These are phyloP conservation scores for Guaruba guarouba DNA, from an alignment of 2,113 vertebrate genomes.

Conservation along the genomic window DNA sequence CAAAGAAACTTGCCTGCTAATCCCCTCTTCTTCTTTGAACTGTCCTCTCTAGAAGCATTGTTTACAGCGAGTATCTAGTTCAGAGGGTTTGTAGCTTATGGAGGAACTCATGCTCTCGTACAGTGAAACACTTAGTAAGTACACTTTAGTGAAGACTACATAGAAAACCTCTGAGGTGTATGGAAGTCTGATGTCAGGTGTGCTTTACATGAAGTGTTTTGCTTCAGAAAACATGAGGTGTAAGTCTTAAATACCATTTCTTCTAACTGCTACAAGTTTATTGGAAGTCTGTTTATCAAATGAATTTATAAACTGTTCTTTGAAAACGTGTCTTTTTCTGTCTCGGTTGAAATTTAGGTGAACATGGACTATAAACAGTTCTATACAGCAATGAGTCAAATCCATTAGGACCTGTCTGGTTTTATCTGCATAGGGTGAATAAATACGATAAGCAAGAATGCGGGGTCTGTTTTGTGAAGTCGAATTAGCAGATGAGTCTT, in stretches of 20 bases:
- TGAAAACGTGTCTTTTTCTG: neutral
- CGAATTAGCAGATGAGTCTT: neutral
- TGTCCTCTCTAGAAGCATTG: slow-evolving; percentile 53
- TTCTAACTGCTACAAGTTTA: slow-evolving; percentile 29
- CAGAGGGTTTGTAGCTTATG: slow-evolving; percentile 23
- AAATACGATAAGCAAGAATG: slow-evolving; percentile 3
- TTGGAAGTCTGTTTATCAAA: slow-evolving; percentile 16
- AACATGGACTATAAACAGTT: neutral
- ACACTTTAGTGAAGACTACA: slow-evolving; percentile 86
- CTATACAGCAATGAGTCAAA: neutral
- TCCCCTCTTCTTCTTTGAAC: slow-evolving; percentile 12
- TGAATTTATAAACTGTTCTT: slow-evolving; percentile 15
- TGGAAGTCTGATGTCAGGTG: slow-evolving; percentile 85
- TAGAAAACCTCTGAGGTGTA: slow-evolving; percentile 90
- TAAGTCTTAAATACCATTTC: slow-evolving; percentile 25
- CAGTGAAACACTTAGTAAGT: slow-evolving; percentile 57
- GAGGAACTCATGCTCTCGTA: slow-evolving; percentile 55
- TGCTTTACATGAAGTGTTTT: slow-evolving; percentile 70
- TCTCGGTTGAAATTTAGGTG: neutral
- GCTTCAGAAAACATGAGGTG: slow-evolving; percentile 63
- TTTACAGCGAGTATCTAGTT: slow-evolving; percentile 39
- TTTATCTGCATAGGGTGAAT: slow-evolving; percentile 8
- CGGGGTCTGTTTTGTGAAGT: neutral
- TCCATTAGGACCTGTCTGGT: neutral
- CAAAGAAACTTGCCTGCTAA: slow-evolving; percentile 32